phyloP scores from a whole-genome alignment of 2,113 vertebrate species.

The Phyllostomus discolor region DNA sequence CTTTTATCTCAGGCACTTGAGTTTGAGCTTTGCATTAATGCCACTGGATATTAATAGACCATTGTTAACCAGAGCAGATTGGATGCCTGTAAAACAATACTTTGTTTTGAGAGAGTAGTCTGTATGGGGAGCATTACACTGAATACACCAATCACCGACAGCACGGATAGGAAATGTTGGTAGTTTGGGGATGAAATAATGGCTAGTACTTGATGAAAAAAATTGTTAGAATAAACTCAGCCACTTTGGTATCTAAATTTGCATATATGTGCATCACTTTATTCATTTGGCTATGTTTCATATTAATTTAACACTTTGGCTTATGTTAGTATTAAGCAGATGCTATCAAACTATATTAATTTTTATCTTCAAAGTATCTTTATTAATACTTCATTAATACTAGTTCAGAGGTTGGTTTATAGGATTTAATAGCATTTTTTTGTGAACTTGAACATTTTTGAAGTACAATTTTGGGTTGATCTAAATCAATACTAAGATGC shows the following conservation, averaged over 20 bases:
- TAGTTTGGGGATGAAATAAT: conserved; percentile 65
- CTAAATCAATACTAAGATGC: neutral
- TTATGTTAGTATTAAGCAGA: neutral
- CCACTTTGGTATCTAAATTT: conserved; percentile 27
- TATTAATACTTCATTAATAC: neutral
- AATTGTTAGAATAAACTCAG: conserved; percentile 20
- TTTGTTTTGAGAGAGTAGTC: conserved; percentile 72
- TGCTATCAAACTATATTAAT: conserved; percentile 17
- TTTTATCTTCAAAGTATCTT: conserved; percentile 4
- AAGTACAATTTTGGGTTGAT: conserved; percentile 3
- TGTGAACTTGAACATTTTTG: neutral
- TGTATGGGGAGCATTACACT: conserved; percentile 68
- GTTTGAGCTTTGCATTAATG: conserved; percentile 78
- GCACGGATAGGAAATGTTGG: conserved; percentile 67
- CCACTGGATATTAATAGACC: conserved; percentile 76
- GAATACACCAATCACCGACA: conserved; percentile 74
- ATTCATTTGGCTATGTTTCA: conserved; percentile 6
- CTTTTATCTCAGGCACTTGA: conserved; percentile 74
- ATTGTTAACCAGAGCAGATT: conserved; percentile 76
- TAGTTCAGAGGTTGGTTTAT: neutral
- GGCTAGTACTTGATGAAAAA: conserved; percentile 34
- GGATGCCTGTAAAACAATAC: conserved; percentile 76
- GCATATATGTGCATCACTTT: neutral
- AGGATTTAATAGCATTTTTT: neutral
- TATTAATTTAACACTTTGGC: conserved; percentile 18